Percentiles rank a stretch among this genome's conserved stretches.
phyloP scores from a whole-genome alignment of 2,113 vertebrate species.

The Irena cyanogastra region DNA sequence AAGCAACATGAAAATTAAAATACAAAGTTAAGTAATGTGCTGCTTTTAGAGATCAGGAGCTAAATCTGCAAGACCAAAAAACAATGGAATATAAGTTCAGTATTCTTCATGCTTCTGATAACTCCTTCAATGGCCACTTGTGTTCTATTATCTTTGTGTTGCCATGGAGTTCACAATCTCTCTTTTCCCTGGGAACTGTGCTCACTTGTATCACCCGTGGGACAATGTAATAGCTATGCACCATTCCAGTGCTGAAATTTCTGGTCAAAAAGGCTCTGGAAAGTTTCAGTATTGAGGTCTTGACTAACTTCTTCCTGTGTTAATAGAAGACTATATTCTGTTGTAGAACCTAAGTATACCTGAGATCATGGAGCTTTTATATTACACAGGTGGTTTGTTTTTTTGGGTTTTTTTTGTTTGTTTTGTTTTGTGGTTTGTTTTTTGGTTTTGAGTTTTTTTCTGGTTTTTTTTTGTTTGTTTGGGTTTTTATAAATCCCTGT shows the following conservation, averaged over 20 bases:
- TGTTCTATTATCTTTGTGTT: neutral
- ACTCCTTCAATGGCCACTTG: neutral
- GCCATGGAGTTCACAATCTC: neutral
- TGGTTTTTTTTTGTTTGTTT: too few species aligned
- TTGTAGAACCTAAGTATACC: neutral
- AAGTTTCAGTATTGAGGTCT: neutral
- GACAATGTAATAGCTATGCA: neutral
- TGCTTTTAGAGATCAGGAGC: neutral
- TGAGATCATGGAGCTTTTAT: neutral
- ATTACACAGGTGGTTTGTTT: neutral
- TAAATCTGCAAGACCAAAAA: neutral
- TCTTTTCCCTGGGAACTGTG: neutral
- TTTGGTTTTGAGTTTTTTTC: too few species aligned
- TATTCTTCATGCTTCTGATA: neutral
- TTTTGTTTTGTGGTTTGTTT: too few species aligned
- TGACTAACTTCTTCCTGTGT: neutral
- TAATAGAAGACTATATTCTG: neutral
- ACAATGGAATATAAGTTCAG: neutral
- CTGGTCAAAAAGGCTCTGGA: neutral
- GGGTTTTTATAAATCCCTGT: rapidly evolving
- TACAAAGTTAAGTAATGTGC: neutral
- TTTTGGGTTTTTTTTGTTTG: too few species aligned
- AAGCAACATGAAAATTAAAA: neutral
- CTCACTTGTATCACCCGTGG: neutral
- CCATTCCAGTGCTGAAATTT: neutral